phyloP scores from a whole-genome alignment of 2,113 vertebrate species.

The Triplophysa rosa region DNA sequence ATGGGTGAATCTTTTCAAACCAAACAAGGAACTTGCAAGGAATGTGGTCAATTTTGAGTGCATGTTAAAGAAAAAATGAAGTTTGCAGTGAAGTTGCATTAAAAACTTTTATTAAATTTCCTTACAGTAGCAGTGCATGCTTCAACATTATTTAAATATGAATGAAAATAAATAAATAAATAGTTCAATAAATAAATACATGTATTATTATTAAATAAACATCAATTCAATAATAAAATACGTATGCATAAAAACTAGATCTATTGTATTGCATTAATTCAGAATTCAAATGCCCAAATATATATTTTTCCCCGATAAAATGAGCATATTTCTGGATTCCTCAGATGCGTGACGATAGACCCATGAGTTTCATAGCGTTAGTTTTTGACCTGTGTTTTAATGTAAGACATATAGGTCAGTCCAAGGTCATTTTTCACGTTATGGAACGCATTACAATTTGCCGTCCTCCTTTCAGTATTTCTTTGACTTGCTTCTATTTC shows the following conservation, averaged over 20 bases:
- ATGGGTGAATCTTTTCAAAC: no score
- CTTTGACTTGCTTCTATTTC: not conserved
- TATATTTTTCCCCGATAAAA: not conserved
- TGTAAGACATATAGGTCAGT: slow-evolving; percentile 38
- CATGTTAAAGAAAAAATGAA: no score
- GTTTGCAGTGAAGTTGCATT: not conserved
- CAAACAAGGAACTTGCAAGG: no score
- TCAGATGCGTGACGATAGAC: not conserved
- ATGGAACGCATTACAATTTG: no score
- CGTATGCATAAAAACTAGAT: not conserved
- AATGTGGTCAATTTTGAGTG: no score
- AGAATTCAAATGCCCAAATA: not conserved
- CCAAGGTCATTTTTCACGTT: not conserved
- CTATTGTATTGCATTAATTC: not conserved
- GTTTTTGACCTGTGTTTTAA: slow-evolving; percentile 42
- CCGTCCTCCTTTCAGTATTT: no score
- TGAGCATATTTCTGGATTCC: no score
- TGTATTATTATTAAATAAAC: slow-evolving; percentile 39
- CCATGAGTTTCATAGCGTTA: slow-evolving; percentile 3
- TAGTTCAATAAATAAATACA: slow-evolving; percentile 61
- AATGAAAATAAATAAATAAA: slow-evolving; percentile 34
- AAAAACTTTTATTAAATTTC: not conserved
- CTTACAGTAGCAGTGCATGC: not conserved
- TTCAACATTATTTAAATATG: not conserved
- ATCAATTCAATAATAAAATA: not conserved